A percentile compares a stretch with the other conserved stretches of the same genome.
Evolutionary conservation across 2,888 invertebrate genomes (phyloP).

Genomic region (Vesta saturnalis): DNA sequence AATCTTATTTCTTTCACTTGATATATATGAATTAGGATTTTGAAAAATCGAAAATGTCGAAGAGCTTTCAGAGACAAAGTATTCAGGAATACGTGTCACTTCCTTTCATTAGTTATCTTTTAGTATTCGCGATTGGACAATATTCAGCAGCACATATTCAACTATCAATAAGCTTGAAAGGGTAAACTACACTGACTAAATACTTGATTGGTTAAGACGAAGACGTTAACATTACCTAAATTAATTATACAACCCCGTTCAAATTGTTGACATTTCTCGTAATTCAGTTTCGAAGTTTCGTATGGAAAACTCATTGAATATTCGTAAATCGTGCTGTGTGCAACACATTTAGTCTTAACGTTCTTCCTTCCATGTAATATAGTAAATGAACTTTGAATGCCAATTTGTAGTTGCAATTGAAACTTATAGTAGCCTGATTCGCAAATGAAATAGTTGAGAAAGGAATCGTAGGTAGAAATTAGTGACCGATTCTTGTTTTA

Average conservation of each 20-base stretch:
- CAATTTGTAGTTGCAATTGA: slow-evolving; percentile 28
- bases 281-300: slow-evolving; percentile 5
- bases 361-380: slow-evolving; percentile 13
- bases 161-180: too few relatives aligned
- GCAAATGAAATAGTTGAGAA: slow-evolving; percentile 20
- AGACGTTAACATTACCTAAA: slow-evolving; percentile 9
- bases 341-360: neutral
- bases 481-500: slow-evolving; percentile 38
- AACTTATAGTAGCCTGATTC: slow-evolving; percentile 27
- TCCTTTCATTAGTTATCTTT: too few relatives aligned
- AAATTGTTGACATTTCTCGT: slow-evolving; percentile 7
- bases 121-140: too few relatives aligned
- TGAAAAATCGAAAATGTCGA: neutral
- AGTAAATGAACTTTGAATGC: slow-evolving; percentile 27
- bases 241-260: slow-evolving; percentile 16
- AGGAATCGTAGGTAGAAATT: slow-evolving; percentile 27
- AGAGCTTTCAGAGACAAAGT: neutral
- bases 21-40: neutral
- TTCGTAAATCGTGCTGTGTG: slow-evolving; percentile 22
- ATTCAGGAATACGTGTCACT: too few relatives aligned
- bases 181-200: too few relatives aligned
- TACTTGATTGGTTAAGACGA: slow-evolving; percentile 2
- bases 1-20: neutral
- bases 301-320: slow-evolving; percentile 24
- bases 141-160: too few relatives aligned